These are phyloP conservation scores for Seriola quinqueradiata DNA, from an alignment of 2,113 vertebrate species.

Conservation along the genomic window DNA sequence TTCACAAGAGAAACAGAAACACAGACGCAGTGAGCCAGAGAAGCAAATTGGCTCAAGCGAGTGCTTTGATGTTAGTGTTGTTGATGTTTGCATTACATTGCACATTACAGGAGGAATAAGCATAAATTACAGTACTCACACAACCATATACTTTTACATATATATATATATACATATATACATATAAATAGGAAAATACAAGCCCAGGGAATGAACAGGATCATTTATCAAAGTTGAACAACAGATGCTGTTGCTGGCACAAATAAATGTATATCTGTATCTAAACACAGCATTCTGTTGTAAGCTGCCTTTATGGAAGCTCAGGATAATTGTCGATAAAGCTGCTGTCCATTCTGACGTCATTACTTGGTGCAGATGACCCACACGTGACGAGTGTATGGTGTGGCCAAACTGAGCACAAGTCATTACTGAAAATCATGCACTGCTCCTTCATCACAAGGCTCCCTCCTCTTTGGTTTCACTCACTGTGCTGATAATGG, in stretches of 20 bases:
- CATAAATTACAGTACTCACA: slow-evolving; percentile 6
- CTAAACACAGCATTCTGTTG: neutral
- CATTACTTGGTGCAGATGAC: slow-evolving; percentile 39
- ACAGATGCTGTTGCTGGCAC: neutral
- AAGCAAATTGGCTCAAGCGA: neutral
- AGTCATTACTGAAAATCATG: neutral
- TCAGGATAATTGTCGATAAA: neutral
- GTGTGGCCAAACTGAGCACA: neutral
- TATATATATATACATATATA: neutral
- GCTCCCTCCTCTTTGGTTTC: neutral
- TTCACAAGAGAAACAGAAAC: neutral
- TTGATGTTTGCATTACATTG: slow-evolving; percentile 14
- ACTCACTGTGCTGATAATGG: neutral
- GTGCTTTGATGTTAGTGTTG: neutral
- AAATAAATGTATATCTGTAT: neutral
- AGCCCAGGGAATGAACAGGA: neutral
- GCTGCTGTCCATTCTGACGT: slow-evolving; percentile 11
- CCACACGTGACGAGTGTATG: slow-evolving; percentile 9
- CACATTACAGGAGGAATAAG: slow-evolving; percentile 17
- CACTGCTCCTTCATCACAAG: slow-evolving; percentile 7
- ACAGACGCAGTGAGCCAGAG: neutral
- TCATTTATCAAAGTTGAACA: neutral
- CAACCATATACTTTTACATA: neutral
- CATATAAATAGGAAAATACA: no score
- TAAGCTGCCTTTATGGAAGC: neutral